Base-by-base conservation (phyloP, 2,797 vertebrate genomes). In the Liparis tanakae region DNA sequence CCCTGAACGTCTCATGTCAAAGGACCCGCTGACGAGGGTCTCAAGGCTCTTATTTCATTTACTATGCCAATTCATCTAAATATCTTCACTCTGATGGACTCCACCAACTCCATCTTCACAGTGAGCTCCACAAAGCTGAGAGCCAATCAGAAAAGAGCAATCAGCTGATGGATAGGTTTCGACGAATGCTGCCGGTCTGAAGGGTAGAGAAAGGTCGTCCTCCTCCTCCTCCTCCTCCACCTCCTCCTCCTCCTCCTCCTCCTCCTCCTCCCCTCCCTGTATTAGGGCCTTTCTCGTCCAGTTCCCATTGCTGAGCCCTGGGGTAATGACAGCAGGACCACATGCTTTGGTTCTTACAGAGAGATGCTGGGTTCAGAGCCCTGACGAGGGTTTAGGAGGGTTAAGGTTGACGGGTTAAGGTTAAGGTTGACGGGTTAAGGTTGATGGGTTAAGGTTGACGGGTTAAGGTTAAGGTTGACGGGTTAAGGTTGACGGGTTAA, bases 311-410 rank as follows among this genome's bases (percentile, higher is more conserved):
- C 74, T 76, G 62, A 83, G 83, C 84, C 87, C 81, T 67, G 60
- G 76, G 85, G 87, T 88, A 88, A 82, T 88, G 89, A 92, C 87
- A 89, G 76, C 80, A 54, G 80, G 70, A 83, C 81, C 76, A 85
- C 66, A 46, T 72, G 63, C 37, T 7, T 22, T 18, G 54, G 30
- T 12, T 17, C 10, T 6, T 7, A 43, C 1, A 17, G 22, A 4
- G 7, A 6, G 59, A 1, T 22, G 57, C n/a, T 60, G 13, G 6
- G 57, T 39, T 1, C 14, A 15, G 43, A 44, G 43, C 43, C 13
- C 43, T 2, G 37, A 48, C 46, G 17, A 18, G 17, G 46, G 6
- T 2, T n/a, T 20, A 10, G 20, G 2, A 4, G 48, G 18, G 25
- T 30, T 30, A 30, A 30, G 78, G 73, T 10, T 70, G 79, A 74